Conservation (phyloP, 2,113 vertebrate species). For the Gavia stellata region DNA sequence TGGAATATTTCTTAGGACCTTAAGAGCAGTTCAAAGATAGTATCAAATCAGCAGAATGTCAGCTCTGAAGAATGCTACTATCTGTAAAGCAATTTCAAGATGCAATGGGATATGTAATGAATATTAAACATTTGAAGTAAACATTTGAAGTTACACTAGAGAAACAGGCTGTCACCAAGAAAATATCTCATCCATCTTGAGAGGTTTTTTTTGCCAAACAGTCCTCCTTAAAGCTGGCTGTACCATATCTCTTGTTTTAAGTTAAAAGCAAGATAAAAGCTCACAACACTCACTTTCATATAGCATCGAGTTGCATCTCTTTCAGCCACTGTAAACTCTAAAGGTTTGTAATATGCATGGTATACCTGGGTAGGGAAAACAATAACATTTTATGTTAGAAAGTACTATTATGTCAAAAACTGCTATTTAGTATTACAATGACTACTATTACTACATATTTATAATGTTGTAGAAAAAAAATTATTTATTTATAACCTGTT, state of each 20-base stretch:
- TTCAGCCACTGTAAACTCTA: constrained; percentile 89
- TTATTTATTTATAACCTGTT: not conserved
- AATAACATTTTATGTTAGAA: not conserved
- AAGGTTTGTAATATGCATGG: constrained; percentile 92
- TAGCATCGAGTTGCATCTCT: constrained; percentile 88
- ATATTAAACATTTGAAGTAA: not conserved
- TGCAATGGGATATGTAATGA: not conserved
- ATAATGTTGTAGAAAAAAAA: not conserved
- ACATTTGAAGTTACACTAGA: not conserved
- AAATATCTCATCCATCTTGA: not conserved
- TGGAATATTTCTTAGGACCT: not conserved
- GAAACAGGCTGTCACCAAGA: not conserved
- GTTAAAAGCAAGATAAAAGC: not conserved
- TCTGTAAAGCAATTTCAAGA: not conserved
- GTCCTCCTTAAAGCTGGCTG: not conserved
- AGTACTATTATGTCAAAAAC: not conserved
- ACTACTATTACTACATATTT: not conserved
- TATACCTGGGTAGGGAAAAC: constrained; percentile 78
- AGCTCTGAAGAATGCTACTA: not conserved
- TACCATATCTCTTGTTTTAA: not conserved
- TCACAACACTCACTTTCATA: constrained; percentile 80
- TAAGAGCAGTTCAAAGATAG: not conserved
- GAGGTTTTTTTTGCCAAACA: not conserved
- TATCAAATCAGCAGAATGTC: not conserved
- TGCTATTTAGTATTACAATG: not conserved